Conservation (phyloP, 2,888 invertebrate species). For the Stenotaenia linearis region DNA sequence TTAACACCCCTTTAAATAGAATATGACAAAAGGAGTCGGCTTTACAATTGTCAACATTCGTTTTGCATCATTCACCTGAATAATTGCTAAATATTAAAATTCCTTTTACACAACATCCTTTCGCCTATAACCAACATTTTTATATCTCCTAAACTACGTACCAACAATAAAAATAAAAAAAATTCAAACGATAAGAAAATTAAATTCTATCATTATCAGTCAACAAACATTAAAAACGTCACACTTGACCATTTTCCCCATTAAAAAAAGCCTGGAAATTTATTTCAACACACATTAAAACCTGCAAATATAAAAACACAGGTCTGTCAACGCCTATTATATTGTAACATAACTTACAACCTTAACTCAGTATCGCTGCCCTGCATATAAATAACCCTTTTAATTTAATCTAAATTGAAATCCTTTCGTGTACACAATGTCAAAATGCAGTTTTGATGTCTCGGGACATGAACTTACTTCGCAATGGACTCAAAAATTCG, state of each 20-base stretch:
- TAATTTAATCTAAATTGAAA: background rate
- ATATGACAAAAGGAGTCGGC: background rate
- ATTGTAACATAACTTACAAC: background rate
- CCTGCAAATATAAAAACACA: background rate
- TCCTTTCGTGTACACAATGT: background rate
- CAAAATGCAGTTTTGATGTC: background rate
- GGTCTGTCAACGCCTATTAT: background rate
- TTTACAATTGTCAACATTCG: background rate
- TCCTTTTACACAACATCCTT: background rate
- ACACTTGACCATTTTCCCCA: background rate
- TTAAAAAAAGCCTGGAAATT: background rate
- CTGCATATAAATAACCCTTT: conserved; percentile 2
- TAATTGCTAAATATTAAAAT: background rate
- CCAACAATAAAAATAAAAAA: background rate
- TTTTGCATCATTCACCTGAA: background rate
- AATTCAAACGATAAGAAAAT: background rate
- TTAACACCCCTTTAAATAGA: background rate
- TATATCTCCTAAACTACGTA: background rate
- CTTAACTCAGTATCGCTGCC: background rate
- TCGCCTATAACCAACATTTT: background rate
- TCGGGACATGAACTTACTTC: background rate
- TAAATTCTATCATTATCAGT: background rate
- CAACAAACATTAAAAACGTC: background rate
- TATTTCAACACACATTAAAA: background rate
- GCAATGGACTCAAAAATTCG: background rate